Base-by-base conservation (phyloP, 2,888 invertebrate genomes). In the Eucriotettix oculatus region DNA sequence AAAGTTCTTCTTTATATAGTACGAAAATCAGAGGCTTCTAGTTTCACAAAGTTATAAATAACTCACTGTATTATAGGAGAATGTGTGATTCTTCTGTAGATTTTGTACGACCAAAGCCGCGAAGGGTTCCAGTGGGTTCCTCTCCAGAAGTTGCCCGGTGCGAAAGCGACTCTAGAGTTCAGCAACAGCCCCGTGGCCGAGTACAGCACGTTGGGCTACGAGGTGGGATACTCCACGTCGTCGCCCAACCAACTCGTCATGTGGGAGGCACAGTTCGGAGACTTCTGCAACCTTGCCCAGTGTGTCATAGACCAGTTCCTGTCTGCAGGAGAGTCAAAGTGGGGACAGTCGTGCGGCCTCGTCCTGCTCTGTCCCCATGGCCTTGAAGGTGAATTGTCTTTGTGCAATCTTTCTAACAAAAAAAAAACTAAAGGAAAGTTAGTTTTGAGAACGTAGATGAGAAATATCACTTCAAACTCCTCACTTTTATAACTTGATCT, bases 221-320 rank as follows among this genome's bases (percentile, higher is more conserved):
- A 93, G 71, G 73, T 85, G 1, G 92, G 91, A 57, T 91, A 86
- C 72, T 85, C 90, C 10, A 81, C 85, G 74, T 84, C 86, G 57
- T 85, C 85, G 69, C 87, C 90, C 1, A 78, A 85, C 67, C 73
- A 84, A 42, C 76, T 90, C 64, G 80, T 84, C 0, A 76, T 87
- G 14, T 91, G 90, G 90, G 90, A 91, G 74, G 90, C 86, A 48
- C 91, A 91, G 75, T 91, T 90, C 72, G 90, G 90, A 0, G 90
- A 55, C 42, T 55, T 55, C 55, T 40, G 40, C 55, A 55, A 55
- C 42, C n/a, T 40, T 10, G 55, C 55, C 11, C 55, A 55, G 55
- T 29, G 84, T 10, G 77, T 87, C 70, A 76, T 85, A 65, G 82
- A 85, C 69, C 78, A 60, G 54, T 60, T 60, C 79, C 80, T 79